phyloP scores from a whole-genome alignment of 2,888 invertebrate genomes.

The Stenotaenia linearis region DNA sequence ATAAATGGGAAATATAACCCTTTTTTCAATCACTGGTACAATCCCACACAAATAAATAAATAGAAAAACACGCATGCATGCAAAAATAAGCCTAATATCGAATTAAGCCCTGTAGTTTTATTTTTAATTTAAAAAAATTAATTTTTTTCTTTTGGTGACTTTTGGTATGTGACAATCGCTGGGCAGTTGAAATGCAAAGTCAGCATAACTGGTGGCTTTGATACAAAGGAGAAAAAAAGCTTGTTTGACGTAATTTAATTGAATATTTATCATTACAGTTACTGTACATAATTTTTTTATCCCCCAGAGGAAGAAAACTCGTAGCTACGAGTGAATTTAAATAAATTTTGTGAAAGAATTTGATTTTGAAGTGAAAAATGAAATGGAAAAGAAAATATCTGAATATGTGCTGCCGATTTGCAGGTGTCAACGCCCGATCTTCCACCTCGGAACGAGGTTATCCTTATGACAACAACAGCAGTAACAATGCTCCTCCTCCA shows the following conservation, averaged over 20 bases:
- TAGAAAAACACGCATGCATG: not conserved
- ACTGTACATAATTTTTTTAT: not conserved
- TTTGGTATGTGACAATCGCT: not conserved
- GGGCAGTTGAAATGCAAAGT: not conserved
- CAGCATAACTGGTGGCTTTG: not conserved
- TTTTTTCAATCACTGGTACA: not conserved
- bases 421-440: constrained; percentile 16
- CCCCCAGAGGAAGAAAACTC: not conserved
- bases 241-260: not conserved
- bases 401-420: constrained; percentile 12
- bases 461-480: constrained; percentile 20
- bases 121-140: not conserved
- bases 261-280: constrained; percentile 2
- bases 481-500: constrained; percentile 26
- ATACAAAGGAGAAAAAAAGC: not conserved
- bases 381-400: constrained; percentile 3
- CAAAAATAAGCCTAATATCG: not conserved
- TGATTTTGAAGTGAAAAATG: not conserved
- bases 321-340: not conserved
- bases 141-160: not conserved
- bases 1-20: not conserved
- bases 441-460: constrained; percentile 24
- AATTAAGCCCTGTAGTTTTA: not conserved
- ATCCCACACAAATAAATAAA: not conserved
- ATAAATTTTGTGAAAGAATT: not conserved